phyloP scores from a whole-genome alignment of 2,888 invertebrate genomes.

The Drosophila leonis region DNA sequence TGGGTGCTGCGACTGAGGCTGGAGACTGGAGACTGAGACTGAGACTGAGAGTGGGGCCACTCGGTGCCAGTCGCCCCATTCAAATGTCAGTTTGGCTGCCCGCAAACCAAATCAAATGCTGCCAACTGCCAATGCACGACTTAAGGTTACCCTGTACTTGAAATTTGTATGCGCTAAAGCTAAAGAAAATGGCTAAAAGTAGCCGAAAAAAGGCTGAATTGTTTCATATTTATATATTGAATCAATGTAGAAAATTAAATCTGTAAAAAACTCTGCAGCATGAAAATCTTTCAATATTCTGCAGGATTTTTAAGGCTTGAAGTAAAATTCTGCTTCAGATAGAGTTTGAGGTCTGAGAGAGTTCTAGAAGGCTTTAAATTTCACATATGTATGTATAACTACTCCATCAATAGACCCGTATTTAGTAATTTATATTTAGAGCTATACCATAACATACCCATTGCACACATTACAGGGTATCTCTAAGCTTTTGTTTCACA shows the following conservation, averaged over 20 bases:
- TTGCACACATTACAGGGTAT: constrained; percentile 16
- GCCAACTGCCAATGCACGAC: constrained; percentile 1
- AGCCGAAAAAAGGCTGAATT: no score
- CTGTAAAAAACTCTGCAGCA: no score
- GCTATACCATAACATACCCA: neutral
- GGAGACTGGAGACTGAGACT: constrained; percentile 17
- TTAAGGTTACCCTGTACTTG: neutral
- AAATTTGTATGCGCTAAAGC: neutral
- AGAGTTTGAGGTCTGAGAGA: no score
- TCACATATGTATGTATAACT: neutral
- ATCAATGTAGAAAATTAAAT: no score
- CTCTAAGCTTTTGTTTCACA: constrained; percentile 48
- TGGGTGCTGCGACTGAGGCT: constrained; percentile 37
- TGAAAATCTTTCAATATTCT: neutral
- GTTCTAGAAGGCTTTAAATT: neutral
- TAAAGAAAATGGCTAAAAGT: neutral
- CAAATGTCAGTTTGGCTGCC: constrained; percentile 75
- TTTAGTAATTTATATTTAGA: neutral
- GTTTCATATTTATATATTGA: no score
- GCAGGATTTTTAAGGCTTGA: neutral
- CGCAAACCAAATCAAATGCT: constrained; percentile 26
- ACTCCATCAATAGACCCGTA: neutral
- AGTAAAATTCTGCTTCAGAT: neutral
- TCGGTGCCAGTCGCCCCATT: constrained; percentile 77
- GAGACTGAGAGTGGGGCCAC: constrained; percentile 40